Base-by-base conservation (phyloP, 2,797 vertebrate genomes). In the Fistularia tabacaria region DNA sequence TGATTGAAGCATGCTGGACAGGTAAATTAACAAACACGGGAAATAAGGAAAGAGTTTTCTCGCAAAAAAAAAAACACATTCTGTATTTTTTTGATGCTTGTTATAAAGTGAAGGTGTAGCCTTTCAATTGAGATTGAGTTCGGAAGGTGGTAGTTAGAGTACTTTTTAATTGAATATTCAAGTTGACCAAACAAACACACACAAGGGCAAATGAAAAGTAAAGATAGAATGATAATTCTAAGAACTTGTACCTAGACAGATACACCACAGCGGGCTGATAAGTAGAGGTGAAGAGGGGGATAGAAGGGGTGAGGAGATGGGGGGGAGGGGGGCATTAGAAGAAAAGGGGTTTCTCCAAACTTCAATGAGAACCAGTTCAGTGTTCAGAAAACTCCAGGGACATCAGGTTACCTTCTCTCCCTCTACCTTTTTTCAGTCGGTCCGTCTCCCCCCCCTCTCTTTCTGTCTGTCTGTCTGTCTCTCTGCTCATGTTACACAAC, bases 401-500 rank as follows among this genome's bases (percentile, higher is more conserved):
- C 85, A 84, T 88, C 86, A 88, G 84, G 85, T 88, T 88, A 87
- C 84, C 78, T 75, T 81, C 71, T 57, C 59, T 62, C 61, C 46
- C 50, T 71, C 42, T 52, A 37, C 57, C 57, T 8, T n/a, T 58
- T 47, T 58, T 62, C 43, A 57, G 7, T 62, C 49, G 25, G 38
- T 62, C 62, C 68, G 45, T 75, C 53, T 69, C 62, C 44, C 43
- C 52, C 49, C 52, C 25, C 25, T 25, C 25, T 25, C 54, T 66
- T 50, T 74, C 59, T 81, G 71, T 81, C 72, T 77, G 54, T 80
- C 68, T 80, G 60, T 85, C 71, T 71, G 49, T 85, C 71, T 77
- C 81, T 63, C 81, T 56, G 55, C 88, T 90, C 88, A 76, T 81
- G 74, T 92, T 91, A 90, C 90, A 89, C 86, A 88, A 88, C 67